Evolutionary conservation across 2,113 vertebrate species (phyloP).

Genomic region (Ictidomys tridecemlineatus): DNA sequence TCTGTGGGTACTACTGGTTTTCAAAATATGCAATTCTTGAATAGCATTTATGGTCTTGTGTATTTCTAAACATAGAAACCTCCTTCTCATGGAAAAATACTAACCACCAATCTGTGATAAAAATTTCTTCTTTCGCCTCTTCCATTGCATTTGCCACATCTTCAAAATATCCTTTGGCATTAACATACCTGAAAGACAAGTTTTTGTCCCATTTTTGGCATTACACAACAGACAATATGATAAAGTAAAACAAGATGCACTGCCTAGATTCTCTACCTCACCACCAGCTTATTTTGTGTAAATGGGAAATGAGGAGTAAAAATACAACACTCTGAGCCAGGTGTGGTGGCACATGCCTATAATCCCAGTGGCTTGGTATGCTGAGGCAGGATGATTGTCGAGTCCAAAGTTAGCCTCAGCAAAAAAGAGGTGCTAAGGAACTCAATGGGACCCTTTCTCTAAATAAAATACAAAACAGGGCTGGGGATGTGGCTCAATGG

Average conservation of each 20-base stretch:
- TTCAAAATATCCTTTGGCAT: conserved; percentile 96
- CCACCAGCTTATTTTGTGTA: neutral
- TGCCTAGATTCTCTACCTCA: neutral
- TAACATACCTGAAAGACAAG: conserved; percentile 94
- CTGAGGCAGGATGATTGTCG: no score
- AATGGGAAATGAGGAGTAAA: neutral
- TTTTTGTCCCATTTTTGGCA: neutral
- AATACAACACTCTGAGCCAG: neutral
- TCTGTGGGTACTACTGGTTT: conserved; percentile 74
- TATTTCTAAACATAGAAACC: conserved; percentile 6
- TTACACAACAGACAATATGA: neutral
- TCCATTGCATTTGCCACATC: conserved; percentile 97
- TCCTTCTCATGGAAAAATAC: conserved; percentile 80
- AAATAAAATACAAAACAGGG: no score
- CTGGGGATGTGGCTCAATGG: no score
- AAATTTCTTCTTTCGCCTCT: conserved; percentile 96
- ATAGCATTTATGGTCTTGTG: conserved; percentile 10
- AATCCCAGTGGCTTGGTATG: no score
- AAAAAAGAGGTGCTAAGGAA: no score
- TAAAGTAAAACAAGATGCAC: neutral
- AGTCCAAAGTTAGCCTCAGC: no score
- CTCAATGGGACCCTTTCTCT: no score
- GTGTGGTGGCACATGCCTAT: no score
- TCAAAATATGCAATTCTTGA: conserved; percentile 65
- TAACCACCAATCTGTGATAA: conserved; percentile 99